Conservation (phyloP, 2,113 vertebrate species). For the Lota lota region DNA sequence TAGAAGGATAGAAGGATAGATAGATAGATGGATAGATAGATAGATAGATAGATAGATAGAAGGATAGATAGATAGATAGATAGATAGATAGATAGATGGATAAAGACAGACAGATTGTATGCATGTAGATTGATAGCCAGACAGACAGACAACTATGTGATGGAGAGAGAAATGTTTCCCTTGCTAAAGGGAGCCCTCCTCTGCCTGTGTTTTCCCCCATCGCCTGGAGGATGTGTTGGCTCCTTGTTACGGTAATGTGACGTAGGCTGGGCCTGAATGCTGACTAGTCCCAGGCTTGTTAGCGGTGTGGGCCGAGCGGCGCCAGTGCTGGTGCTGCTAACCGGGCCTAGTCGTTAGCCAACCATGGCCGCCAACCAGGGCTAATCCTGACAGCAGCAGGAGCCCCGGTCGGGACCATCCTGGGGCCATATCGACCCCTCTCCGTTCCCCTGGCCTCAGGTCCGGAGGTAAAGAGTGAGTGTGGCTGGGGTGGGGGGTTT, state of each 20-base stretch:
- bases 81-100: not conserved
- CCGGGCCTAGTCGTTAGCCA: constrained; percentile 39
- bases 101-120: not conserved
- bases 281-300: constrained; percentile 34
- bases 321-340: too few relatives aligned
- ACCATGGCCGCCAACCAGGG: constrained; percentile 42
- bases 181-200: constrained; percentile 17
- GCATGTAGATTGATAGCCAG: not conserved
- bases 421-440: constrained; percentile 47
- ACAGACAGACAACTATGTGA: constrained; percentile 9
- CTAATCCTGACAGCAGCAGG: constrained; percentile 30
- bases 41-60: not conserved
- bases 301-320: constrained; percentile 4
- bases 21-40: not conserved
- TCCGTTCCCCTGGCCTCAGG: constrained; percentile 7
- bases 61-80: not conserved
- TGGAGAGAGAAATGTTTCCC: not conserved
- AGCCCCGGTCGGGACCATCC: too few relatives aligned
- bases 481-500: not conserved
- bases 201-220: constrained; percentile 26
- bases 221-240: constrained; percentile 34
- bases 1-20: too few relatives aligned
- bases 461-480: not conserved
- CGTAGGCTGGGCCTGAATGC: constrained; percentile 55
- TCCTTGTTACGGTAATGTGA: constrained; percentile 48